These are phyloP conservation scores for Latrodectus geometricus DNA, from an alignment of 1,140 invertebrate genomes.

Conservation along the genomic window DNA sequence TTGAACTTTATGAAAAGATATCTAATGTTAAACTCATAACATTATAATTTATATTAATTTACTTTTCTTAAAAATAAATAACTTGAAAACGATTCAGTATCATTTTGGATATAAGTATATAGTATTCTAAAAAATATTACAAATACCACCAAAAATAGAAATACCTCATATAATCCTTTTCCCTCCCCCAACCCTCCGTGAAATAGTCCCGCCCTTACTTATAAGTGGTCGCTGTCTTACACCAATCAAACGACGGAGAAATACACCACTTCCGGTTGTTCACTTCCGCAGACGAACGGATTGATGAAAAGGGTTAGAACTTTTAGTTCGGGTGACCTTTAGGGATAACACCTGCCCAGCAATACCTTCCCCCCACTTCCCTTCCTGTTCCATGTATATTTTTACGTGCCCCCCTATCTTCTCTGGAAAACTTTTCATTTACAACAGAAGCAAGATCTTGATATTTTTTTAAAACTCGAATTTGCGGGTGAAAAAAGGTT, in stretches of 20 bases:
- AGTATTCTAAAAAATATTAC: no score
- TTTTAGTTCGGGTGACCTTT: constrained; percentile 19
- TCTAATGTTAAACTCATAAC: no score
- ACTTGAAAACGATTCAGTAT: no score
- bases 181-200: no score
- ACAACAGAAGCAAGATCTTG: background rate
- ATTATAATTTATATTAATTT: no score
- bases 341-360: background rate
- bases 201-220: background rate
- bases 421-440: constrained; percentile 11
- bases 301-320: constrained; percentile 27
- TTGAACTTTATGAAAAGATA: no score
- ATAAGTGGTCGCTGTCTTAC: background rate
- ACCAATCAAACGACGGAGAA: background rate
- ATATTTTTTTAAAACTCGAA: background rate
- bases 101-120: no score
- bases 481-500: background rate
- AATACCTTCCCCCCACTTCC: background rate
- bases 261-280: background rate
- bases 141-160: no score
- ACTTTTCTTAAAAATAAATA: no score
- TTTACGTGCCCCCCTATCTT: background rate
- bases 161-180: no score
- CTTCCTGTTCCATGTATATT: constrained; percentile 3
- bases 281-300: constrained; percentile 14